A percentile compares a stretch with the other conserved stretches of the same genome.
phyloP scores from a whole-genome alignment of 2,113 vertebrate species.

The Amphilophus citrinellus region DNA sequence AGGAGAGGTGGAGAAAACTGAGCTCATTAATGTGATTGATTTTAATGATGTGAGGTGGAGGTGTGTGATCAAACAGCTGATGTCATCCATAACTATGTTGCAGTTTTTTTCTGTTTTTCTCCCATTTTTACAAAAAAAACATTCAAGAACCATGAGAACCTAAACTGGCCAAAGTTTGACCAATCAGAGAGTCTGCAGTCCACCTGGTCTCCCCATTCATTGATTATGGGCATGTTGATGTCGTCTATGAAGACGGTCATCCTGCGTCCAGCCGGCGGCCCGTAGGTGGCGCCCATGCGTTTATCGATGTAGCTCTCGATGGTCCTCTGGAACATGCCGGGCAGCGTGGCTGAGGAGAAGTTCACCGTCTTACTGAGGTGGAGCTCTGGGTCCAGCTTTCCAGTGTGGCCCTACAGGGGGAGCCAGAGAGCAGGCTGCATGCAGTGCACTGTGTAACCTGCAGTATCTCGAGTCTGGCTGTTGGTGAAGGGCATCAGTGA shows the following conservation, averaged over 20 bases:
- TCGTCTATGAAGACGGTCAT: constrained; percentile 90
- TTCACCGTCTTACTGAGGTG: constrained; percentile 85
- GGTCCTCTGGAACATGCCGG: constrained; percentile 86
- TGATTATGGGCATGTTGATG: constrained; percentile 91
- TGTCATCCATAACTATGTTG: too few relatives aligned
- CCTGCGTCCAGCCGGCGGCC: constrained; percentile 85
- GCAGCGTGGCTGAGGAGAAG: constrained; percentile 88
- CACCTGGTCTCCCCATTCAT: constrained; percentile 91
- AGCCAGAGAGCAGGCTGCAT: not conserved
- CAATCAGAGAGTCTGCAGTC: constrained; percentile 11
- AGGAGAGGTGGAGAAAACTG: not conserved
- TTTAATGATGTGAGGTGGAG: not conserved
- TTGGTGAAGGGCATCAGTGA: not conserved
- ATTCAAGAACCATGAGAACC: too few relatives aligned
- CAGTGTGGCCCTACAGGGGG: constrained; percentile 82
- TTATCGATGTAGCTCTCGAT: constrained; percentile 89
- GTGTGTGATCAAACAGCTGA: not conserved
- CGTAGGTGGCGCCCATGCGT: constrained; percentile 86
- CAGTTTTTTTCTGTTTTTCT: too few relatives aligned
- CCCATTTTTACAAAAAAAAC: too few relatives aligned
- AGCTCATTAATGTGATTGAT: not conserved
- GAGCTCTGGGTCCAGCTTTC: constrained; percentile 83
- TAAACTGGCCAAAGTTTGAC: not conserved
- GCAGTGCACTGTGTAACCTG: not conserved
- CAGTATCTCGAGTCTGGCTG: too few relatives aligned